phyloP scores from a whole-genome alignment of 2,888 invertebrate species.

The Blastobasis lacticolella region DNA sequence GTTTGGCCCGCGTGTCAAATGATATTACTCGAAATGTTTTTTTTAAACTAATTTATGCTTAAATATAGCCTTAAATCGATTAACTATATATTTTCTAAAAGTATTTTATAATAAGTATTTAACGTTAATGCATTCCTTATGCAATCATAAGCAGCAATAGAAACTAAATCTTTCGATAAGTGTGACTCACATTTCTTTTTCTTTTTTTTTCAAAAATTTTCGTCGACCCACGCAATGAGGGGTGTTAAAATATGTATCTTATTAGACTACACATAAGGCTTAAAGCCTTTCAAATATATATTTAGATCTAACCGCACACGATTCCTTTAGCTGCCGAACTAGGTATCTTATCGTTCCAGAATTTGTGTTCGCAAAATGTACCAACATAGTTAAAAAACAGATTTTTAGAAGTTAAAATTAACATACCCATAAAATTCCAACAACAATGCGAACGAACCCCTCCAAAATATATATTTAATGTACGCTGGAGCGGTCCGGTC shows the following conservation, averaged over 20 bases:
- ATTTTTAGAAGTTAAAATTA: too few relatives aligned
- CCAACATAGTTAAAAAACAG: too few relatives aligned
- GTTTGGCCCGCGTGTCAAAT: conserved; percentile 63
- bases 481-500: too few relatives aligned
- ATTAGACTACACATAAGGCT: conserved; percentile 4
- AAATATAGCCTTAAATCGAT: conserved; percentile 21
- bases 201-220: conserved; percentile 13
- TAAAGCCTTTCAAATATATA: conserved; percentile 12
- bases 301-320: conserved; percentile 16
- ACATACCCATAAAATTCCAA: too few relatives aligned
- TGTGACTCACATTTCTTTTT: conserved; percentile 62
- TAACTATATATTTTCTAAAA: conserved; percentile 51
- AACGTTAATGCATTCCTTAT: conserved; percentile 38
- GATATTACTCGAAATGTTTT: conserved; percentile 36
- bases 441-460: too few relatives aligned
- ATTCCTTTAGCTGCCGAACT: not conserved
- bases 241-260: not conserved
- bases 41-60: conserved; percentile 25
- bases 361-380: too few relatives aligned
- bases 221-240: not conserved
- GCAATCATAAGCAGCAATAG: conserved; percentile 57
- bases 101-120: conserved; percentile 32
- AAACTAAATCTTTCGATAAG: conserved; percentile 45
- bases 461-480: too few relatives aligned
- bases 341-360: too few relatives aligned